These are phyloP conservation scores for Cololabis saira DNA, from an alignment of 2,113 vertebrate genomes.

Conservation along the genomic window DNA sequence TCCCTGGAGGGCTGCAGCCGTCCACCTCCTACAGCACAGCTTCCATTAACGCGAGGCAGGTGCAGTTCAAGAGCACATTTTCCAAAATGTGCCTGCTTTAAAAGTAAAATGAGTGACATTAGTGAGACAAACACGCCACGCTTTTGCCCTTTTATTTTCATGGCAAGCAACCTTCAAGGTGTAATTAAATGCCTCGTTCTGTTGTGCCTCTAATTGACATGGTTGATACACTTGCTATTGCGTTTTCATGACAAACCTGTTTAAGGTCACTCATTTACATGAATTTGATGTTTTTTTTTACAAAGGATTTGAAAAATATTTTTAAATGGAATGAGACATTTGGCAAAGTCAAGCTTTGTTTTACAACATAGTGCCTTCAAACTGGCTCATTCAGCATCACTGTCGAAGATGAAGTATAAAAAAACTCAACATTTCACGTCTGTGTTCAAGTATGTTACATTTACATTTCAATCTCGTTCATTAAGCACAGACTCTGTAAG, in stretches of 20 bases:
- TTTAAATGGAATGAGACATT: background rate
- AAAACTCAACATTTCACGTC: constrained; percentile 62
- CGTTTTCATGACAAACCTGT: constrained; percentile 21
- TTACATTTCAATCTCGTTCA: constrained; percentile 68
- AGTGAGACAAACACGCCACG: constrained; percentile 65
- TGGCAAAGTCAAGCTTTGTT: background rate
- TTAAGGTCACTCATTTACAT: constrained; percentile 27
- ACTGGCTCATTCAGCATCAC: constrained; percentile 50
- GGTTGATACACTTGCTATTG: constrained; percentile 22
- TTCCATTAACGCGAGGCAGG: constrained; percentile 65
- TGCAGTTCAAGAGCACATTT: constrained; percentile 68
- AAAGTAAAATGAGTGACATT: constrained; percentile 74
- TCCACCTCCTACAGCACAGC: constrained; percentile 48
- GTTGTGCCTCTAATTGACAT: constrained; percentile 33
- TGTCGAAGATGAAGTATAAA: constrained; percentile 57
- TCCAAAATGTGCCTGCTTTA: constrained; percentile 70
- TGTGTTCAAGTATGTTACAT: constrained; percentile 64
- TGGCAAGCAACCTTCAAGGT: constrained; percentile 51
- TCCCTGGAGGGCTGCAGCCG: constrained; percentile 62
- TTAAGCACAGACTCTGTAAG: constrained; percentile 49
- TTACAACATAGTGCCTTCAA: constrained; percentile 1
- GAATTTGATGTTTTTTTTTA: constrained; percentile 6
- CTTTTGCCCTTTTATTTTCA: constrained; percentile 38
- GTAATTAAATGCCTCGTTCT: constrained; percentile 34
- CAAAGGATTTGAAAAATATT: constrained; percentile 4